phyloP scores from a whole-genome alignment of 23 tunicate genomes.

The Pegea sp. region DNA sequence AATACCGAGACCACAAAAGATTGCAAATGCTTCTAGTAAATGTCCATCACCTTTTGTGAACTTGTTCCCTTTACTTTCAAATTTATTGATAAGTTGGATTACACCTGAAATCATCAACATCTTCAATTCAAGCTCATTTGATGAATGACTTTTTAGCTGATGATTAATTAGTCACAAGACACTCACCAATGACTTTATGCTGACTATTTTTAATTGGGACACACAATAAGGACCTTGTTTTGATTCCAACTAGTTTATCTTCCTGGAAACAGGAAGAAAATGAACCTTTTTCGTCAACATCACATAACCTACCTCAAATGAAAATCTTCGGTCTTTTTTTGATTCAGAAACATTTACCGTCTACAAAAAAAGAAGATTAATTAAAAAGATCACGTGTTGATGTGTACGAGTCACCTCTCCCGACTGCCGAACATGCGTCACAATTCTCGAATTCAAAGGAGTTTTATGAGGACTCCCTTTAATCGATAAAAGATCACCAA shows the following conservation, averaged over 20 bases:
- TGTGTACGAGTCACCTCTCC: constrained; percentile 30
- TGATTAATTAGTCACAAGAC: background rate
- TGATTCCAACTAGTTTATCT: constrained; percentile 49
- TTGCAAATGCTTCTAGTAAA: constrained; percentile 71
- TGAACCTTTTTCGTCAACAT: too few species aligned
- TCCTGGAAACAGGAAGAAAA: too few species aligned
- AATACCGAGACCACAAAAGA: constrained; percentile 89
- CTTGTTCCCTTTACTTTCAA: constrained; percentile 8
- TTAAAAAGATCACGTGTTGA: background rate
- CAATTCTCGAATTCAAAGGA: constrained; percentile 55
- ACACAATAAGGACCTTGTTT: constrained; percentile 41
- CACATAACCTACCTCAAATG: constrained; percentile 26
- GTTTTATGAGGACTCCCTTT: constrained; percentile 11
- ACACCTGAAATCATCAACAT: too few species aligned
- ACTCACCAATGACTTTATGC: constrained; percentile 63
- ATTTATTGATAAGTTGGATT: constrained; percentile 67
- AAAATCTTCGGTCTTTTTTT: constrained; percentile 27
- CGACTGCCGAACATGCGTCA: constrained; percentile 57
- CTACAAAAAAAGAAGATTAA: constrained; percentile 7
- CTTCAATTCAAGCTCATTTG: too few species aligned
- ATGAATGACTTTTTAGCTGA: too few species aligned
- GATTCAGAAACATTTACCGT: constrained; percentile 37
- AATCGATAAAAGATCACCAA: background rate
- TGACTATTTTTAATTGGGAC: constrained; percentile 54
- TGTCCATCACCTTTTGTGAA: constrained; percentile 75